These are phyloP conservation scores for Parapristionchus giblindavisi DNA, from an alignment of 2,888 invertebrate species.

Conservation along the genomic window DNA sequence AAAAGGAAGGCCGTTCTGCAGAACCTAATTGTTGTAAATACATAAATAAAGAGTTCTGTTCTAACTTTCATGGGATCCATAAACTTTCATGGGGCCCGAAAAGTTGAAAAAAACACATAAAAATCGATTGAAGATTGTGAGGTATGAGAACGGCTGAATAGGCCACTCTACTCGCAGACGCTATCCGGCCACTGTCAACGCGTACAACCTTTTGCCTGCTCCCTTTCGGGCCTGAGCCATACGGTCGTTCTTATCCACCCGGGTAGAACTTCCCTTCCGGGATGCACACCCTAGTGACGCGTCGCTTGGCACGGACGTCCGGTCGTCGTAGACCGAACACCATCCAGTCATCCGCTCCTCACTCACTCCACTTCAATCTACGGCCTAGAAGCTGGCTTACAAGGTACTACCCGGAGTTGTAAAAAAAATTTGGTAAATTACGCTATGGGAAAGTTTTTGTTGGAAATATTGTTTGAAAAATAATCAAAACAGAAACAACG, in stretches of 20 bases:
- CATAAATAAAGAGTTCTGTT: no score
- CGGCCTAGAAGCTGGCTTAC: conserved; percentile 60
- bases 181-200: conserved; percentile 62
- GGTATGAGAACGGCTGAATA: conserved; percentile 51
- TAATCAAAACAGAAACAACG: no score
- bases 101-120: conserved; percentile 24
- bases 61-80: no score
- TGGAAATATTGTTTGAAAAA: no score
- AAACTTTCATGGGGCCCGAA: no score
- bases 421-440: no score
- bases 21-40: no score
- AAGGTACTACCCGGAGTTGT: conserved; percentile 54
- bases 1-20: no score
- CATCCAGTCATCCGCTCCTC: conserved; percentile 54
- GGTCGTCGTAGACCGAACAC: conserved; percentile 54
- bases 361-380: conserved; percentile 56
- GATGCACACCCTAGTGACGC: conserved; percentile 54
- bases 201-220: conserved; percentile 65
- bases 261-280: conserved; percentile 50
- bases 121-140: conserved; percentile 52
- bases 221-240: conserved; percentile 65
- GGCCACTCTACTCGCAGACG: conserved; percentile 50
- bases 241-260: conserved; percentile 61
- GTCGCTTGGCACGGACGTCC: conserved; percentile 60
- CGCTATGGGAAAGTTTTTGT: no score